Conservation (phyloP, 2,888 invertebrate species). For the Tachystola acroxantha region DNA sequence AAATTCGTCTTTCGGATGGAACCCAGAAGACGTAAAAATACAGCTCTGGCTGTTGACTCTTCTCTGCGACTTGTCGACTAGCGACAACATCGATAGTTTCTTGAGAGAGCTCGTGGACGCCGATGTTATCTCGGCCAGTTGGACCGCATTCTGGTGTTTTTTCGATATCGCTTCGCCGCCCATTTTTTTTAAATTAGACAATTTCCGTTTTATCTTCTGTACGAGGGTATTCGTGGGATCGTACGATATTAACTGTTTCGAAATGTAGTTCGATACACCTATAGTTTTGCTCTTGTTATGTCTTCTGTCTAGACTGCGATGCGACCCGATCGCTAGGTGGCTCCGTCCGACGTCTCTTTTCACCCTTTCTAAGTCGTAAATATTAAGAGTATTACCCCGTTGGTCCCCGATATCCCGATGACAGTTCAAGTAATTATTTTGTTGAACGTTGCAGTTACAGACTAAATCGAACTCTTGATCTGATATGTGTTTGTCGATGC, state of each 20-base stretch:
- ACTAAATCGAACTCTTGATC: conserved; percentile 66
- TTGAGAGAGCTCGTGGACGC: conserved; percentile 65
- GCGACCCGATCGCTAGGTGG: conserved; percentile 52
- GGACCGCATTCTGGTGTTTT: conserved; percentile 69
- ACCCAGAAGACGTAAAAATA: conserved; percentile 54
- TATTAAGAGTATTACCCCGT: conserved; percentile 62
- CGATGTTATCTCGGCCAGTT: conserved; percentile 68
- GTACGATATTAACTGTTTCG: conserved; percentile 70
- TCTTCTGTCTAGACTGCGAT: conserved; percentile 71
- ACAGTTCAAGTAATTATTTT: conserved; percentile 63
- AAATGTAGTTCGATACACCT: conserved; percentile 69
- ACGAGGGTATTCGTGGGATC: conserved; percentile 68
- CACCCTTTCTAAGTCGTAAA: conserved; percentile 66
- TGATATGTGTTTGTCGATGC: conserved; percentile 56
- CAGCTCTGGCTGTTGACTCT: conserved; percentile 67
- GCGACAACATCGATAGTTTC: conserved; percentile 67
- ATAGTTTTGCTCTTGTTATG: conserved; percentile 66
- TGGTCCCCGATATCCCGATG: conserved; percentile 51
- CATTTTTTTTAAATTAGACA: conserved; percentile 71
- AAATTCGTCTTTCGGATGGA: conserved; percentile 57
- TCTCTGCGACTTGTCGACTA: conserved; percentile 63
- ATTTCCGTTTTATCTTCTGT: conserved; percentile 71
- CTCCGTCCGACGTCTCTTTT: conserved; percentile 58
- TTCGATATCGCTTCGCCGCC: conserved; percentile 66
- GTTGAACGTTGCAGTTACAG: conserved; percentile 68